phyloP scores from a whole-genome alignment of 1,140 invertebrate genomes.

The Nephotettix cincticeps region DNA sequence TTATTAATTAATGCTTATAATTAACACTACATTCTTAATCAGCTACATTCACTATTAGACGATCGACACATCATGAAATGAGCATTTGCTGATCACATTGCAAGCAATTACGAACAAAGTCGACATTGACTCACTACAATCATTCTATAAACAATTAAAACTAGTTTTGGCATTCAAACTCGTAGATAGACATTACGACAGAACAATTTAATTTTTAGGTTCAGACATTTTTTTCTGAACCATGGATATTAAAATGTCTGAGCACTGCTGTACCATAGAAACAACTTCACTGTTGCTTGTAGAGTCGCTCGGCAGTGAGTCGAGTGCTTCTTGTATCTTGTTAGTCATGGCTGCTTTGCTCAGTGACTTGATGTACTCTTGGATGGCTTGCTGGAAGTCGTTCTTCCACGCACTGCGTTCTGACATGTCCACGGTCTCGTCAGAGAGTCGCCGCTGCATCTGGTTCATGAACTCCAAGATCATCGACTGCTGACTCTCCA shows the following conservation, averaged over 20 bases:
- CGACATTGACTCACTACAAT: neutral
- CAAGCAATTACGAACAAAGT: neutral
- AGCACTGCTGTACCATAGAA: slow-evolving; percentile 33
- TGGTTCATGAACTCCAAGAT: neutral
- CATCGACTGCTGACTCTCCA: neutral
- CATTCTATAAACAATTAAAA: slow-evolving; percentile 1
- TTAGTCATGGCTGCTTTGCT: neutral
- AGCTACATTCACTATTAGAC: neutral
- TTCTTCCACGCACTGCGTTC: neutral
- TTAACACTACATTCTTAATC: too few species aligned
- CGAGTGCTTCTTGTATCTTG: slow-evolving; percentile 17
- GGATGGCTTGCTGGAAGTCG: neutral
- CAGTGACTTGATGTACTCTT: neutral
- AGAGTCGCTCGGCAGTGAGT: neutral
- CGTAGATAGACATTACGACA: neutral
- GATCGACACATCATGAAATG: neutral
- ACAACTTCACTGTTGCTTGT: slow-evolving; percentile 18
- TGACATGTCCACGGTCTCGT: neutral
- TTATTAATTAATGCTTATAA: too few species aligned
- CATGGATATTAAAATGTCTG: slow-evolving; percentile 32
- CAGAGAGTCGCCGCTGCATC: neutral
- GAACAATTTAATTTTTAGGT: neutral
- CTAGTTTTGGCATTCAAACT: slow-evolving; percentile 19
- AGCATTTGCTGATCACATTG: neutral
- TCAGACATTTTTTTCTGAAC: slow-evolving; percentile 31